Evolutionary conservation across 2,797 vertebrate genomes (phyloP).

Genomic region (Sciurus carolinensis): DNA sequence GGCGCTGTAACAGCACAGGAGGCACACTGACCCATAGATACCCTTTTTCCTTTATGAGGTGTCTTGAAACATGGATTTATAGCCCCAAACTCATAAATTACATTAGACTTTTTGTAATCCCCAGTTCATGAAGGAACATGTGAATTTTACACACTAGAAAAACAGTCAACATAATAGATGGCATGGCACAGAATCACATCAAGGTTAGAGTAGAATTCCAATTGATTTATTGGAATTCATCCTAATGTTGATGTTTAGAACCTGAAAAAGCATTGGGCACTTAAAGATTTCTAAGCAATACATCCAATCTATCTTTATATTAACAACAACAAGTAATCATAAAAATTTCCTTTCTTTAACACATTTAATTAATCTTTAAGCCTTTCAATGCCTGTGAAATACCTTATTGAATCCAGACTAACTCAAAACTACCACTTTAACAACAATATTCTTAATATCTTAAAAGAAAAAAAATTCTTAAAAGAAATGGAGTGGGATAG

Average conservation of each 20-base stretch:
- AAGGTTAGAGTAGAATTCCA: background rate
- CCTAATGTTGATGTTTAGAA: background rate
- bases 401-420: background rate
- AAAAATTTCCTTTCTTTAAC: constrained; percentile 59
- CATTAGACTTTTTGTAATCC: constrained; percentile 35
- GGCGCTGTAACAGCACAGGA: background rate
- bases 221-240: background rate
- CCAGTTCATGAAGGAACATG: background rate
- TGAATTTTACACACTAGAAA: constrained; percentile 57
- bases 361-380: background rate
- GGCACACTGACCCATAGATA: background rate
- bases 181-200: constrained; percentile 21
- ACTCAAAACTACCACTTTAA: background rate
- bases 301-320: constrained; percentile 26
- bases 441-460: background rate
- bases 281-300: constrained; percentile 39
- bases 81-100: constrained; percentile 56
- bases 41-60: background rate
- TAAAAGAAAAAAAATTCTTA: too few relatives aligned
- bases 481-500: too few relatives aligned
- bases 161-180: constrained; percentile 42
- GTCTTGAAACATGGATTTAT: background rate
- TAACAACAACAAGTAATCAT: constrained; percentile 51
- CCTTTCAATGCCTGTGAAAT: constrained; percentile 6
- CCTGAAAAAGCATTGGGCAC: background rate